phyloP scores from a whole-genome alignment of 2,888 invertebrate genomes.

The Amphipoea lucens region DNA sequence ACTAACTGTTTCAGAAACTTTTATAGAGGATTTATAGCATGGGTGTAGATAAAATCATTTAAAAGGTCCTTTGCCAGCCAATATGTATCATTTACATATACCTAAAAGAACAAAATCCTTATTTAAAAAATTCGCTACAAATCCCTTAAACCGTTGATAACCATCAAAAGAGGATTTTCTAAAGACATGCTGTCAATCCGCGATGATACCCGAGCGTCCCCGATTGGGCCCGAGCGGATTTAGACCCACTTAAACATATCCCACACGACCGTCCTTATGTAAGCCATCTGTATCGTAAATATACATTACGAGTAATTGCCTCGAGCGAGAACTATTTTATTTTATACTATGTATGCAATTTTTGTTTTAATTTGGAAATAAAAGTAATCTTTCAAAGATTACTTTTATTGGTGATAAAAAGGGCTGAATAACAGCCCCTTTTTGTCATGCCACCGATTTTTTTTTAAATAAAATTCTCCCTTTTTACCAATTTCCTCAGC shows the following conservation, averaged over 20 bases:
- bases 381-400: conserved; percentile 15
- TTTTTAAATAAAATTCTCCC: too few species aligned
- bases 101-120: conserved; percentile 33
- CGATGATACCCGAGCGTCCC: conserved; percentile 28
- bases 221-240: conserved; percentile 45
- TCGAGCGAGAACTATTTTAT: conserved; percentile 37
- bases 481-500: too few species aligned
- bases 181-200: conserved; percentile 45
- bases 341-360: conserved; percentile 25
- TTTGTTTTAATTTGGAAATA: conserved; percentile 20
- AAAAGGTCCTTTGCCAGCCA: background rate
- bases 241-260: conserved; percentile 43
- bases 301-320: conserved; percentile 64
- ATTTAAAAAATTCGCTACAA: conserved; percentile 7
- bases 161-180: conserved; percentile 32
- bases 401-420: conserved; percentile 12
- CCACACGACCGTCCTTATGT: conserved; percentile 31
- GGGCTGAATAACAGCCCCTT: background rate
- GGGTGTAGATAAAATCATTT: background rate
- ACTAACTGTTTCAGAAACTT: too few species aligned
- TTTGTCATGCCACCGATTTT: background rate
- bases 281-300: conserved; percentile 60
- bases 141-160: conserved; percentile 35
- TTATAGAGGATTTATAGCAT: too few species aligned
- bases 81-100: conserved; percentile 31